Evolutionary conservation across 2,113 vertebrate species (phyloP), one percentile per base, ranked within the genome.

Genomic region (Setophaga petechia): DNA sequence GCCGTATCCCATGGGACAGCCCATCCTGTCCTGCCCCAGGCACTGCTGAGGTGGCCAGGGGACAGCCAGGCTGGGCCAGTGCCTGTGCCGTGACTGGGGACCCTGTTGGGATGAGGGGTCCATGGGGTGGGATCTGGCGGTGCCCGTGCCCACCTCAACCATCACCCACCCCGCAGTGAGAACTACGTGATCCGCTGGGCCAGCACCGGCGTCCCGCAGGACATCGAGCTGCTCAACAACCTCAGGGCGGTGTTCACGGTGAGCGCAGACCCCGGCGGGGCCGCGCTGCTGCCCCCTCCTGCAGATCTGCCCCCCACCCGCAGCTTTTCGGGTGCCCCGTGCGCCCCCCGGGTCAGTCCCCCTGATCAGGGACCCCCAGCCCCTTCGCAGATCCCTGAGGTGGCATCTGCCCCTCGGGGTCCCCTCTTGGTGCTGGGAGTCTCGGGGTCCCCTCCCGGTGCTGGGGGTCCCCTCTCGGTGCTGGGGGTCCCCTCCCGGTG

Each of bases 181-280:
- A 97, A 87, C 91, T 97, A 97, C 4, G 93, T 97, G 90, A 96
- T 97, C 91, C 94, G 90, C 88, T 97, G 97, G 97, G 97, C 96
- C 88, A 97, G 96, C 84, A 96, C 96, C 0, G 96, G 96, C 0
- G 94, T 97, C 17, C 97, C 97, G 0, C 95, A 97, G 88, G 97
- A 97, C 79, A 95, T 97, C 5, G 96, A 97, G 59, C 81, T 95
- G 95, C 95, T 97, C 89, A 97, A 97, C 95, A 97, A 96, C 74
- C 94, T 97, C 66, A 90, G 24, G 44, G 96, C 76, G 5, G 10
- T 97, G 65, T 97, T 97, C 93, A 97, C 97, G 41, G 97, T 97
- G 93, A 95, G 97, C 3, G 1, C 59, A 10, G 58, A 46, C 1
- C 21, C 19, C 11, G 33, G 1, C 1, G 25, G 15, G 27, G 31